Percentiles rank a stretch among this genome's conserved stretches.
These are phyloP conservation scores for Mystacides longicornis DNA, from an alignment of 2,888 invertebrate species.

Conservation along the genomic window DNA sequence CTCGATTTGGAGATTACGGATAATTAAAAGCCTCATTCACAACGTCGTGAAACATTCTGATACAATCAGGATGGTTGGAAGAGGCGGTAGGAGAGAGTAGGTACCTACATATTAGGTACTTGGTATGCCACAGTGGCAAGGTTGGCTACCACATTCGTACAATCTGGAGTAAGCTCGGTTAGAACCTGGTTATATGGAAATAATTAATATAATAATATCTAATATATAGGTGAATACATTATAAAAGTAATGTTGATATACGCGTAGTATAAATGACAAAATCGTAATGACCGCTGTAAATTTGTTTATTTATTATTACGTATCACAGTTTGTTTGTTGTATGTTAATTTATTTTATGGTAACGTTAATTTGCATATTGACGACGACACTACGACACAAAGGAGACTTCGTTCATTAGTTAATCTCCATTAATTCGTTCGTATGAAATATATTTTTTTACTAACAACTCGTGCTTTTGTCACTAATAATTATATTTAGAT, in stretches of 20 bases:
- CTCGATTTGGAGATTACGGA: background rate
- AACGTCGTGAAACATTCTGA: background rate
- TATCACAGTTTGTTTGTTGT: background rate
- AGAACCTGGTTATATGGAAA: background rate
- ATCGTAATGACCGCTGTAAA: background rate
- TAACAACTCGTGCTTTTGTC: background rate
- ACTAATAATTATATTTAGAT: background rate
- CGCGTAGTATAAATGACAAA: background rate
- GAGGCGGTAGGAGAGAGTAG: background rate
- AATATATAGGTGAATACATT: background rate
- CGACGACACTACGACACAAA: background rate
- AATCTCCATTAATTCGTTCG: background rate
- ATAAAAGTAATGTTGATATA: too few species aligned
- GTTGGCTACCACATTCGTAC: background rate
- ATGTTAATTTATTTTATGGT: background rate
- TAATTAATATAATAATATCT: background rate
- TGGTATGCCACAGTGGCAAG: background rate
- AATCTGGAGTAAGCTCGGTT: background rate
- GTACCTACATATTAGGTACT: background rate
- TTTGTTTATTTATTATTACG: constrained; percentile 2
- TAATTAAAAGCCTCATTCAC: background rate
- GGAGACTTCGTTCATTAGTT: background rate
- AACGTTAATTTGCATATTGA: background rate
- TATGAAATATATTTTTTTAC: background rate
- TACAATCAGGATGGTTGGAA: background rate